These are phyloP conservation scores for Scolanthus callimorphus DNA, from an alignment of 92 coral and sea anemone genomes.

Conservation along the genomic window DNA sequence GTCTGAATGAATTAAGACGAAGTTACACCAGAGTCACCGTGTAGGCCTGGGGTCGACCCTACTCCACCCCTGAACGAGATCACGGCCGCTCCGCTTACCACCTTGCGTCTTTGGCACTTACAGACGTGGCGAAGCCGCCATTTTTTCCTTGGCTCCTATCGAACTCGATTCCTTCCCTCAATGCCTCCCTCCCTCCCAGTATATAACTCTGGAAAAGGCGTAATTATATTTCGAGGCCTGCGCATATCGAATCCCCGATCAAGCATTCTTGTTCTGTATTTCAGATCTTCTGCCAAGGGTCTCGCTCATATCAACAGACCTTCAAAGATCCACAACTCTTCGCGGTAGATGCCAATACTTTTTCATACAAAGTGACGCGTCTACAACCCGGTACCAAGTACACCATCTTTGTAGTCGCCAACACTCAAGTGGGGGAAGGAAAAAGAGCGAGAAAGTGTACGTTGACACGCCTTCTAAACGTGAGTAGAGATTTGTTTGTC, in stretches of 20 bases:
- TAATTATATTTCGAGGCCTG: too few species aligned
- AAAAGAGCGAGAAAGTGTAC: background rate
- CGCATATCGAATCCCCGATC: background rate
- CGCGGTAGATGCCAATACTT: background rate
- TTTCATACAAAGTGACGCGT: background rate
- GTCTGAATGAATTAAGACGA: too few species aligned
- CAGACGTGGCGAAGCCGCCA: too few species aligned
- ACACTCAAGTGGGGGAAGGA: constrained; percentile 52
- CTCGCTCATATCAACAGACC: constrained; percentile 33
- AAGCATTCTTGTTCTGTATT: background rate
- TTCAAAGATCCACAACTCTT: constrained; percentile 5
- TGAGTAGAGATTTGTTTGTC: too few species aligned
- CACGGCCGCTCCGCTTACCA: too few species aligned
- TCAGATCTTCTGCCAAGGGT: constrained; percentile 48
- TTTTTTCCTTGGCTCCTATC: too few species aligned
- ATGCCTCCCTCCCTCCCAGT: constrained; percentile 2
- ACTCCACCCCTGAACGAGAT: too few species aligned
- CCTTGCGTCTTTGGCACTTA: too few species aligned
- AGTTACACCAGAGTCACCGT: too few species aligned
- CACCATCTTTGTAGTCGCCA: constrained; percentile 50
- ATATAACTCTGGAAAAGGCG: too few species aligned
- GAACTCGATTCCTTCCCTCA: background rate
- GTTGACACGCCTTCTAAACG: constrained; percentile 53
- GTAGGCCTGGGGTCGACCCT: too few species aligned
- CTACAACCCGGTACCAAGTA: constrained; percentile 72